These are phyloP conservation scores for Aleiodes alternator DNA, from an alignment of 2,888 invertebrate species.

Conservation along the genomic window DNA sequence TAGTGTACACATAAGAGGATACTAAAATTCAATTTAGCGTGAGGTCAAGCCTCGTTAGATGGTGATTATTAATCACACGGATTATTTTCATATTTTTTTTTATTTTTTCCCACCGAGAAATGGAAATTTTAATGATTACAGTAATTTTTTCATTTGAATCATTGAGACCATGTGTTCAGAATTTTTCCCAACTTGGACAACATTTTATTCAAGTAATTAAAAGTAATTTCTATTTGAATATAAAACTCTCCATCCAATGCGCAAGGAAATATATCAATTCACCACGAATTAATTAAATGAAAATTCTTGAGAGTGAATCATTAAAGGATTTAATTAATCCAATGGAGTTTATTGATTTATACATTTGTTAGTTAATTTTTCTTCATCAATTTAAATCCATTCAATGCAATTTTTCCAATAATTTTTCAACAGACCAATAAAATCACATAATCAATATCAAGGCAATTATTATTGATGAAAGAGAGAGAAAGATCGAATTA, in stretches of 20 bases:
- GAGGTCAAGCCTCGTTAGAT: constrained; percentile 43
- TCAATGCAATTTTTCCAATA: neutral
- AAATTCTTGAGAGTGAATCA: no score
- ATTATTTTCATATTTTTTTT: constrained; percentile 7
- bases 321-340: no score
- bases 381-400: neutral
- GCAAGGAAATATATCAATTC: no score
- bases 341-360: constrained; percentile 1
- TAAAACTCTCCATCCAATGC: no score
- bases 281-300: no score
- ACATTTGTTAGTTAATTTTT: constrained; percentile 12
- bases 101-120: neutral
- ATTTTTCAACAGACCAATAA: constrained; percentile 16
- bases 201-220: no score
- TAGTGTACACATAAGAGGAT: constrained; percentile 49
- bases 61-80: constrained; percentile 13
- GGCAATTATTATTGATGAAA: neutral
- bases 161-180: no score
- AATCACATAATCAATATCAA: constrained; percentile 26
- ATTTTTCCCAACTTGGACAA: no score
- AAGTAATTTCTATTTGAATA: no score
- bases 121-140: neutral
- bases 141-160: no score
- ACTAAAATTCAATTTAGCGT: constrained; percentile 42
- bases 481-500: neutral